These are phyloP conservation scores for Leptocoma aspasia DNA, from an alignment of 2,113 vertebrate genomes.

Conservation along the genomic window DNA sequence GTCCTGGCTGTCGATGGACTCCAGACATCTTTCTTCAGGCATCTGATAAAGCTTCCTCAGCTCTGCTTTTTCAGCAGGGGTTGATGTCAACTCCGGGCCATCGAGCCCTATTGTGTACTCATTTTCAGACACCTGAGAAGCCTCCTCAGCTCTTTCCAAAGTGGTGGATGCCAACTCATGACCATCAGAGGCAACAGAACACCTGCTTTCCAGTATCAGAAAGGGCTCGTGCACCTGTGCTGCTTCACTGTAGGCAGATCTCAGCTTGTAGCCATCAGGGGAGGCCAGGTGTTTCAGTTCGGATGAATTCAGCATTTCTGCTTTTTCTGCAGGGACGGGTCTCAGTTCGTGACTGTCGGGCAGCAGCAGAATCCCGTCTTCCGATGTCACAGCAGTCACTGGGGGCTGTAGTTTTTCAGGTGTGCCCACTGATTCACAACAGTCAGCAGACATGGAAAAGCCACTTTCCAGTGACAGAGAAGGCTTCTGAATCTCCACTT, in stretches of 20 bases:
- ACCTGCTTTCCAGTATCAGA: constrained; percentile 31
- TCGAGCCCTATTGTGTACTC: constrained; percentile 11
- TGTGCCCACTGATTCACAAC: neutral
- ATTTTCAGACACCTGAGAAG: neutral
- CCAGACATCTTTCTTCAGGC: neutral
- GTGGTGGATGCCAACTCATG: neutral
- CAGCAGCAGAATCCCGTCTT: constrained; percentile 49
- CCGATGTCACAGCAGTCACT: constrained; percentile 45
- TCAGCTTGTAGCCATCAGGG: constrained; percentile 19
- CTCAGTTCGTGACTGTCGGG: neutral
- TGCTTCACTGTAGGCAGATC: neutral
- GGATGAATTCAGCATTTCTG: constrained; percentile 29
- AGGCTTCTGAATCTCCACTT: neutral
- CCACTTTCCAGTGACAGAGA: neutral
- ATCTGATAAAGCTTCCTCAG: neutral
- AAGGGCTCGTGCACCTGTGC: neutral
- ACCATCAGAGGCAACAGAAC: constrained; percentile 37
- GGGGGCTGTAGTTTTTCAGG: neutral
- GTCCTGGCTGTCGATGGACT: neutral
- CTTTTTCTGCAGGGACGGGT: neutral
- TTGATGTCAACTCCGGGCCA: constrained; percentile 47
- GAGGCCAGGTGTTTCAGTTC: constrained; percentile 48
- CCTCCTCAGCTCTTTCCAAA: neutral
- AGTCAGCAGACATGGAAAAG: constrained; percentile 35
- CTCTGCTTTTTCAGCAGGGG: constrained; percentile 17